phyloP scores from a whole-genome alignment of 1,140 invertebrate genomes.

The Helicoverpa armigera region DNA sequence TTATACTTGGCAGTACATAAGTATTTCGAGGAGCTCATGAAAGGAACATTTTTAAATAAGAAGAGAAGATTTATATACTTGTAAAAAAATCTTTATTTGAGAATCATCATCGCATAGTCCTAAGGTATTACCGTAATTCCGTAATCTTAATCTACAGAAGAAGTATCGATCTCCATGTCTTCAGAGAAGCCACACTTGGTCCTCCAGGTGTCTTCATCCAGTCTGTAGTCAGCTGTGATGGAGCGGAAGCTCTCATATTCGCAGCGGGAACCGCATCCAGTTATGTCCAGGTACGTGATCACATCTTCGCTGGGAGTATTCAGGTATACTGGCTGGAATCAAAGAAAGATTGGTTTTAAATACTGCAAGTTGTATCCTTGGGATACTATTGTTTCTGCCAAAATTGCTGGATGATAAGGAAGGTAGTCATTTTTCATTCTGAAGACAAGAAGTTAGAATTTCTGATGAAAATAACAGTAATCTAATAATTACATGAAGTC shows the following conservation, averaged over 20 bases:
- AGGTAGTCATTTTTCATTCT: too few relatives aligned
- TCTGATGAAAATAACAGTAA: too few relatives aligned
- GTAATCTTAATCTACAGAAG: constrained; percentile 2
- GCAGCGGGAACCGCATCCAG: constrained; percentile 48
- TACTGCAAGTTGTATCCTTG: too few relatives aligned
- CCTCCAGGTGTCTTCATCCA: constrained; percentile 13
- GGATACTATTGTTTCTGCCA: too few relatives aligned
- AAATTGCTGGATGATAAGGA: too few relatives aligned
- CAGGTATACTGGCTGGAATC: constrained; percentile 50
- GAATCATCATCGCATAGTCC: not conserved
- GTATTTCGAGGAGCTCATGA: too few relatives aligned
- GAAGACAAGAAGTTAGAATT: too few relatives aligned
- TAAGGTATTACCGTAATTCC: not conserved
- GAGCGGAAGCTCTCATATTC: constrained; percentile 8
- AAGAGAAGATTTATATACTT: too few relatives aligned
- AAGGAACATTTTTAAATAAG: too few relatives aligned
- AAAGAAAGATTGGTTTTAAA: not conserved
- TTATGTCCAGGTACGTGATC: constrained; percentile 43
- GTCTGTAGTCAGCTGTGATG: not conserved
- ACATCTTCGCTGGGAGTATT: constrained; percentile 45
- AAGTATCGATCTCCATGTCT: constrained; percentile 7
- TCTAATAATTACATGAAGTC: too few relatives aligned
- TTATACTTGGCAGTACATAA: too few relatives aligned
- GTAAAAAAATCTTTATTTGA: not conserved
- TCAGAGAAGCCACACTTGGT: constrained; percentile 17